Evolutionary conservation across 2,888 invertebrate genomes (phyloP).

Genomic region (Aphidoletes aphidimyza): DNA sequence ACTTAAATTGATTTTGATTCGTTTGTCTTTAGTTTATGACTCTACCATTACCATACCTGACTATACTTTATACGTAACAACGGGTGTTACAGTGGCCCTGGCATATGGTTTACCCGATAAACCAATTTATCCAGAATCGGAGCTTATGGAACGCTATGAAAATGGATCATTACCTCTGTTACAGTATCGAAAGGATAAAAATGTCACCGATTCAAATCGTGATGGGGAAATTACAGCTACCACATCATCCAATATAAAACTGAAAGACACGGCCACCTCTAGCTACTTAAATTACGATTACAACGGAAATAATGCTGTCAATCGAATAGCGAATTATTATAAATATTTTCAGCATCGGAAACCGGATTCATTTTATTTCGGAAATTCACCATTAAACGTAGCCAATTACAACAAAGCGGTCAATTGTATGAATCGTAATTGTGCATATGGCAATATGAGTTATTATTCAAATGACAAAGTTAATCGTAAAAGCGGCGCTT

Average conservation of each 20-base stretch:
- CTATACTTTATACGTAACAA: neutral
- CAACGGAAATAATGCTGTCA: neutral
- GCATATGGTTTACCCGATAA: slow-evolving; percentile 77
- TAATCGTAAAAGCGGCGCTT: slow-evolving; percentile 8
- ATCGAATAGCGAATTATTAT: slow-evolving; percentile 8
- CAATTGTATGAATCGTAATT: neutral
- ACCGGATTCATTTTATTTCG: slow-evolving; percentile 13
- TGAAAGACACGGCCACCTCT: neutral
- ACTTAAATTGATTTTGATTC: neutral
- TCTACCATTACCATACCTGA: neutral
- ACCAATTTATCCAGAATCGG: slow-evolving; percentile 59
- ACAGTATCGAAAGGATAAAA: slow-evolving; percentile 4
- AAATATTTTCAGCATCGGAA: slow-evolving; percentile 24
- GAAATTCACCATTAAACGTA: neutral
- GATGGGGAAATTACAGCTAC: neutral
- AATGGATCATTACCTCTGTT: slow-evolving; percentile 18
- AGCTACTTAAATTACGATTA: slow-evolving; percentile 39
- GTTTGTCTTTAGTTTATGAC: slow-evolving; percentile 8
- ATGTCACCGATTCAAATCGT: neutral
- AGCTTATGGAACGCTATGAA: slow-evolving; percentile 42
- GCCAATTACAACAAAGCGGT: neutral
- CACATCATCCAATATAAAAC: neutral
- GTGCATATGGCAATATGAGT: neutral
- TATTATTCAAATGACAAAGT: neutral
- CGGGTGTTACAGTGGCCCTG: slow-evolving; percentile 70